A percentile compares a stretch with the other conserved stretches of the same genome.
phyloP scores from a whole-genome alignment of 2,888 invertebrate genomes.

The Sarcophaga carnaria region DNA sequence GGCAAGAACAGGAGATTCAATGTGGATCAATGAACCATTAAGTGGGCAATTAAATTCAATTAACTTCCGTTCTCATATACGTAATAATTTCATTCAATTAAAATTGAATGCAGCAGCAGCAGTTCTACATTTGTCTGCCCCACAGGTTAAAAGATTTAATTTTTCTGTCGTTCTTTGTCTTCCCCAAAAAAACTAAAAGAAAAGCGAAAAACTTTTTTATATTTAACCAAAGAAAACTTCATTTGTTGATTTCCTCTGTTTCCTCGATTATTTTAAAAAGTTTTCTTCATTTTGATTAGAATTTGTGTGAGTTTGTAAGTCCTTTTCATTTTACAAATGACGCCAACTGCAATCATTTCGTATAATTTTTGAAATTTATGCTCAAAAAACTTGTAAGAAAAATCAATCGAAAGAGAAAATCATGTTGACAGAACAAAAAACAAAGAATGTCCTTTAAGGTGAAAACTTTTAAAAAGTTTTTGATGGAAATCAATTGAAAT shows the following conservation, averaged over 20 bases:
- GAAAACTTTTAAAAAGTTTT: too few relatives aligned
- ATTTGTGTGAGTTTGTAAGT: background rate
- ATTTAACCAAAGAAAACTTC: constrained; percentile 13
- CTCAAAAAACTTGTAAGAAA: background rate
- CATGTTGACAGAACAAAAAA: background rate
- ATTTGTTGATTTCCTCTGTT: constrained; percentile 28
- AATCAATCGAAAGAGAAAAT: background rate
- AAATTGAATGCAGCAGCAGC: background rate
- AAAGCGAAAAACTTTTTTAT: constrained; percentile 25
- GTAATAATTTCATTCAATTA: constrained; percentile 34
- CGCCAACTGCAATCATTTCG: constrained; percentile 26
- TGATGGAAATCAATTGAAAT: background rate
- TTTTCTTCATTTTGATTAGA: constrained; percentile 28
- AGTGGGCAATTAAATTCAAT: constrained; percentile 81
- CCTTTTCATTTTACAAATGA: background rate
- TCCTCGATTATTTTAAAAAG: background rate
- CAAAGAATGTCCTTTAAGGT: too few relatives aligned
- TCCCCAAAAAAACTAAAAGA: background rate
- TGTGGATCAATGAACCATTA: constrained; percentile 79
- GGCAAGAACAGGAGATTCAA: constrained; percentile 67
- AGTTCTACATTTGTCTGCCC: constrained; percentile 6
- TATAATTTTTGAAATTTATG: background rate
- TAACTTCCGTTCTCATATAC: constrained; percentile 73
- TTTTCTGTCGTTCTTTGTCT: background rate
- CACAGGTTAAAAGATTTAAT: constrained; percentile 33